phyloP scores from a whole-genome alignment of 1,140 invertebrate species.

The Drosophila repleta region DNA sequence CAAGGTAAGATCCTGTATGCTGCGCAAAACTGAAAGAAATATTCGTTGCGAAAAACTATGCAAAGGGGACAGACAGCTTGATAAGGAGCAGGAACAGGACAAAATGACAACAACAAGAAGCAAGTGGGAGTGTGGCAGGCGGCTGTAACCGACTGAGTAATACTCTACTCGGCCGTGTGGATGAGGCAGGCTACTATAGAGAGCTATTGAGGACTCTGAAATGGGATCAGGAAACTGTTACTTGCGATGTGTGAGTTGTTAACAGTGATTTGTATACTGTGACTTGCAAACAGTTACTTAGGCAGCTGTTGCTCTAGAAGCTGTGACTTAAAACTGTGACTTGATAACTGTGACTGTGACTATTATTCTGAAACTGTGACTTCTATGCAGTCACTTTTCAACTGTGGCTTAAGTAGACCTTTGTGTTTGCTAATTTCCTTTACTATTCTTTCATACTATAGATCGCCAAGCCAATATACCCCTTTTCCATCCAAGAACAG shows the following conservation, averaged over 20 bases:
- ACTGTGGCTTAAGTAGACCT: too few species aligned
- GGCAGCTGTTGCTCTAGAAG: too few species aligned
- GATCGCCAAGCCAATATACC: background rate
- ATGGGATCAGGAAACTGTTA: background rate
- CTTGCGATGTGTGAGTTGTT: background rate
- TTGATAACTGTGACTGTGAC: too few species aligned
- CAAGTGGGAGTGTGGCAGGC: background rate
- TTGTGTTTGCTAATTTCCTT: too few species aligned
- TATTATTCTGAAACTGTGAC: too few species aligned
- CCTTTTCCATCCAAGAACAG: background rate
- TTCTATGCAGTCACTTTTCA: too few species aligned
- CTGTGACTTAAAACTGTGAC: too few species aligned
- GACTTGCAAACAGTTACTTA: background rate
- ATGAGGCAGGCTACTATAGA: too few species aligned
- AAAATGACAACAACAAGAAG: background rate
- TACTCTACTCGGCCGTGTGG: background rate
- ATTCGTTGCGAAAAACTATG: constrained; percentile 72
- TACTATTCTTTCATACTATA: too few species aligned
- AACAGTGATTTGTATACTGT: background rate
- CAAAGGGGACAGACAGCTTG: constrained; percentile 72
- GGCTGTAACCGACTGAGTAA: background rate
- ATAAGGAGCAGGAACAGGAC: constrained; percentile 44
- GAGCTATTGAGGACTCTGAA: too few species aligned
- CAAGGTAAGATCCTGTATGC: constrained; percentile 61
- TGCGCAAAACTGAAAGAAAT: constrained; percentile 53